phyloP scores from a whole-genome alignment of 2,888 invertebrate genomes.

The Orthosia gracilis region DNA sequence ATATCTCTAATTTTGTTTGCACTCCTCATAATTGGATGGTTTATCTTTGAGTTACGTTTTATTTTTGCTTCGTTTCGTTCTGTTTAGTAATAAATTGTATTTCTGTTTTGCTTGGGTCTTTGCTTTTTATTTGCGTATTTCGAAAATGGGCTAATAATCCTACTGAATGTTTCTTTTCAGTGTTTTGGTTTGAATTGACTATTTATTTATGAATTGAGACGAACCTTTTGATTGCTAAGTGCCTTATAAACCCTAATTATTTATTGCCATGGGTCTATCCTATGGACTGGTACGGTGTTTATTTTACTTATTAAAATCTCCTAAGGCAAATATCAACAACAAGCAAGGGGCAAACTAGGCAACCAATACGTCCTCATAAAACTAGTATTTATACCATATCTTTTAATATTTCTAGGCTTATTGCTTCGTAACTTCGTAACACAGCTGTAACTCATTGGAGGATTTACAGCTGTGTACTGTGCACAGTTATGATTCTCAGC shows the following conservation, averaged over 20 bases:
- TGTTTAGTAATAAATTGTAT: slow-evolving; percentile 50
- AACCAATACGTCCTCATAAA: too few species aligned
- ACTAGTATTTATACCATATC: too few species aligned
- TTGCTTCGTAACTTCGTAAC: neutral
- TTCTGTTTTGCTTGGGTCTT: slow-evolving; percentile 36
- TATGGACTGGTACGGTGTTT: neutral
- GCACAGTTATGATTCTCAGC: neutral
- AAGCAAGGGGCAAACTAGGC: neutral
- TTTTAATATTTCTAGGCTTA: neutral
- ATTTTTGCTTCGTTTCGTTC: slow-evolving; percentile 44
- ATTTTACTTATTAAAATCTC: neutral
- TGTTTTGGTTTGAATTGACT: slow-evolving; percentile 26
- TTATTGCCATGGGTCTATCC: neutral
- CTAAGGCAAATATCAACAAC: neutral
- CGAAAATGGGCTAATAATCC: slow-evolving; percentile 30
- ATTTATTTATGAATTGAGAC: slow-evolving; percentile 12
- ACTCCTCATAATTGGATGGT: slow-evolving; percentile 57
- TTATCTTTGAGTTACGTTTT: slow-evolving; percentile 51
- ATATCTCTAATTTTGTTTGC: slow-evolving; percentile 61
- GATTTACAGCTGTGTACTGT: too few species aligned
- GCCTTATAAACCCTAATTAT: slow-evolving; percentile 7
- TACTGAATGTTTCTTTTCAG: slow-evolving; percentile 13
- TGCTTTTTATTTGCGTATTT: slow-evolving; percentile 27
- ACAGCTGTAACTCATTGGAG: neutral
- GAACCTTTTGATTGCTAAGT: neutral